phyloP scores from a whole-genome alignment of 1,140 invertebrate species.

The Orussus abietinus region DNA sequence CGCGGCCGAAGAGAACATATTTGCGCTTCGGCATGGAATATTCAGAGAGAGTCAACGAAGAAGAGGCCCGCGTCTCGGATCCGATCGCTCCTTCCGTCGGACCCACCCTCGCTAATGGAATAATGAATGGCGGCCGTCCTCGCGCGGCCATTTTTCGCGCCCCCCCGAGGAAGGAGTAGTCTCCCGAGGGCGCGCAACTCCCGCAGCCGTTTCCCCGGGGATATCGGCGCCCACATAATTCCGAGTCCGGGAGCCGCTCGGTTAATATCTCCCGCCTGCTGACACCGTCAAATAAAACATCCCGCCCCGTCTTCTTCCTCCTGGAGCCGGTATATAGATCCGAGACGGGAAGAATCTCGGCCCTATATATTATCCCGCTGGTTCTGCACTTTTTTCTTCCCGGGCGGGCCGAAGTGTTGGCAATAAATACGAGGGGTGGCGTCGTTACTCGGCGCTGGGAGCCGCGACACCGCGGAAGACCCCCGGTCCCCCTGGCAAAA shows the following conservation, averaged over 20 bases:
- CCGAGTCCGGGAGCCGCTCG: conserved; percentile 28
- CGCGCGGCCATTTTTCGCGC: conserved; percentile 7
- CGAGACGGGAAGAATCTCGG: too few relatives aligned
- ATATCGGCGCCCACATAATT: conserved; percentile 38
- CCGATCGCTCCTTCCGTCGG: conserved; percentile 22
- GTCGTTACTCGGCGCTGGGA: conserved; percentile 4
- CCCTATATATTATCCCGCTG: conserved; percentile 18
- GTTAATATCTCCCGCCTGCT: conserved; percentile 39
- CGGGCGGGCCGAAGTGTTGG: conserved; percentile 26
- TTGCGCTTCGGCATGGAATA: conserved; percentile 47
- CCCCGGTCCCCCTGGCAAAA: too few relatives aligned
- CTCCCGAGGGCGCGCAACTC: conserved; percentile 9
- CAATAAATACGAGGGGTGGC: conserved; percentile 25
- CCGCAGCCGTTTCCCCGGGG: conserved; percentile 23
- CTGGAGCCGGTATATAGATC: too few relatives aligned
- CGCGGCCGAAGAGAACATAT: conserved; percentile 39
- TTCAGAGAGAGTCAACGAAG: conserved; percentile 47
- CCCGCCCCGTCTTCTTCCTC: too few relatives aligned
- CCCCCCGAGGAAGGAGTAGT: conserved; percentile 9
- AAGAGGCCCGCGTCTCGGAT: neutral
- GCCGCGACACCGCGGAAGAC: neutral
- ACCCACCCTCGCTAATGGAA: conserved; percentile 48
- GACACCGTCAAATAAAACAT: conserved; percentile 42
- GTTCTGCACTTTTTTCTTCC: conserved; percentile 25
- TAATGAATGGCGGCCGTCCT: conserved; percentile 39